Base-by-base conservation (phyloP, 2,888 invertebrate genomes). In the Cephus runcator region DNA sequence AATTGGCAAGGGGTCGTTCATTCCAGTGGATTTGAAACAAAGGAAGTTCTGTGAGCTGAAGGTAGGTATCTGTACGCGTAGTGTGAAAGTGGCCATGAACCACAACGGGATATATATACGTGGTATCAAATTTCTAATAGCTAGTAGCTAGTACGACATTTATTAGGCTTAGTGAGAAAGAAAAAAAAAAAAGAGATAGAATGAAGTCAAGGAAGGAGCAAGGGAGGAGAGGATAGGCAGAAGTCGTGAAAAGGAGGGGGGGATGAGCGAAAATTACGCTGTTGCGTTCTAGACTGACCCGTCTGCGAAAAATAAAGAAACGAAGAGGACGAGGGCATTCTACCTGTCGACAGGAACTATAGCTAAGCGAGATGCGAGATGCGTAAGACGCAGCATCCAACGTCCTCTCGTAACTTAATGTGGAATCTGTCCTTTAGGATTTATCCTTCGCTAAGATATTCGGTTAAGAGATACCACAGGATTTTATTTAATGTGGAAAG, bases 201-300 rank as follows among this genome's bases (percentile, higher is more conserved):
- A 4, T 40, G 68, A 75, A 71, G 69, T 73, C 56, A 78, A 40
- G 69, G 23, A 76, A 75, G 40, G 23, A 40, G 40, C 40, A 40
- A 40, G 23, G 2, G 56, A 35, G 40, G 75, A 75, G 30, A n/a
- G 34, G 12, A 34, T 12, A 31, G 34, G 34, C n/a, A 34, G 12
- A 73, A 34, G 12, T n/a, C 15, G 33, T 3, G 23, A 35, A 12
- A 3, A 3, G 12, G 34, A 4, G 4, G 12, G 15, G 31, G 15
- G 40, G 35, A 4, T 9, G n/a, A 69, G 33, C 83, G 83, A 86
- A 86, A 86, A 87, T 86, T 86, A 84, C 84, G 34, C 71, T 0
- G 23, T 74, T 74, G 36, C 74, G 34, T 74, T 74, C 30, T 36
- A 34, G 74, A 35, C 74, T 35, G 74, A 74, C 40, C 30, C 30